Base-by-base conservation (phyloP, 2,113 vertebrate species). In the Corythoichthys intestinalis region DNA sequence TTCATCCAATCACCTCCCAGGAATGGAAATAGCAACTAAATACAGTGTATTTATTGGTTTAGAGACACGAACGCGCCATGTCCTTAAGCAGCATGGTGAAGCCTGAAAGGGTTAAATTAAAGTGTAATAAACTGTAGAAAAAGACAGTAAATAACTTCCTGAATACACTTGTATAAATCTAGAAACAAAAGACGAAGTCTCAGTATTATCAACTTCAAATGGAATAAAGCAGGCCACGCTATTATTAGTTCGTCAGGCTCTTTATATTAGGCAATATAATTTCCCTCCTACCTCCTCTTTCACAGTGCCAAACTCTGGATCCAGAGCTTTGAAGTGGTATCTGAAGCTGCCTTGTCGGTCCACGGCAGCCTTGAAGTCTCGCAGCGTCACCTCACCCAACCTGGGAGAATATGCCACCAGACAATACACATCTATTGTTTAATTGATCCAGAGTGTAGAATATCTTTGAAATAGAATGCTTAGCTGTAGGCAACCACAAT, bases 251-350 rank as follows among this genome's bases (percentile, higher is more conserved):
- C 74, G 74, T 74, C 69, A 69, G 66, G 63, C 49, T 72, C 77
- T 67, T 79, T 60, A 67, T 74, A 72, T 80, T 69, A 28, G 69
- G 14, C 67, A 71, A 12, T 83, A 62, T 81, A 12, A 50, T 47
- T 74, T 63, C 62, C 54, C 63, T 2, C 83, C 78, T 91, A 96
- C 97, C 94, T 99, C 97, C 70, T 98, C 96, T 82, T 99, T 98
- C 61, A 99, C 96, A 20, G 97, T 99, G 87, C 97, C 97, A 83
- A 99, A 99, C 89, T 99, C 97, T 0, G 97, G 97, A 85, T 99
- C 96, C 84, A 98, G 89, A 37, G 97, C 95, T 90, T 99, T 99
- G 86, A 99, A 99, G 88, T 98, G 97, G 87, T 99, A 99, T 76
- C 97, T 91, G 81, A 96, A 96, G 84, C 83, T 94, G 74, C 94